Evolutionary conservation across 2,888 invertebrate species (phyloP), one percentile per base, ranked within the genome.

Genomic region (Carpatolechia fugitivella): DNA sequence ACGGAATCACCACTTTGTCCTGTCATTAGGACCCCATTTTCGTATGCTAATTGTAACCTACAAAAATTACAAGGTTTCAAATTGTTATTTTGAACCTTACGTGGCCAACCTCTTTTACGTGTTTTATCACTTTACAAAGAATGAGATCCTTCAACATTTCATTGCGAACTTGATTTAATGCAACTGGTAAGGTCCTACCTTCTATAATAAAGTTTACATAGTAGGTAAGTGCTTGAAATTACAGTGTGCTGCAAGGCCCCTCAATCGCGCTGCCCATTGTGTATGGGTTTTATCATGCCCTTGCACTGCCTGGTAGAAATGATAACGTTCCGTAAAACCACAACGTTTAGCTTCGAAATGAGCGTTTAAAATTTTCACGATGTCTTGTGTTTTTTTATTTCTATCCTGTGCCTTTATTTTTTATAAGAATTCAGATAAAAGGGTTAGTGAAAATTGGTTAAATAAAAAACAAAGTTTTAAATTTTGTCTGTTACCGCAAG

Each of bases 1-100:
- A 6, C 10, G 60, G 58, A 36, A 57, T 46, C 3, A 65, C 56
- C 0, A 63, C 53, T 36, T 63, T 60, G 60, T 0, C 61, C 60
- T 5, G 59, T 16, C 61, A 62, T 56, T 6, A 64, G 2, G 38
- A 49, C 52, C 6, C 60, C 60, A 2, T 55, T 58, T 51, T 60
- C 58, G 11, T 44, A 13, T n/a, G 59, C 35, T 18, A 60, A 38
- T 30, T 61, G 49, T 13, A 13, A 18, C 8, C 47, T 30, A 56
- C 62, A 61, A 13, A 41, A 40, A 56, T 48, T 55, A 52, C 54
- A 61, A 0, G 60, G 60, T 20, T 55, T 57, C 6, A 24, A 24
- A 4, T 24, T 24, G 6, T 4, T 24, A 24, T 24, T 6, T 4
- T 24, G 3, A 4, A 24, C 3, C 24, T 24, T 24, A 3, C 24